phyloP scores from a whole-genome alignment of 2,888 invertebrate genomes.

The Pterobdella sp. region DNA sequence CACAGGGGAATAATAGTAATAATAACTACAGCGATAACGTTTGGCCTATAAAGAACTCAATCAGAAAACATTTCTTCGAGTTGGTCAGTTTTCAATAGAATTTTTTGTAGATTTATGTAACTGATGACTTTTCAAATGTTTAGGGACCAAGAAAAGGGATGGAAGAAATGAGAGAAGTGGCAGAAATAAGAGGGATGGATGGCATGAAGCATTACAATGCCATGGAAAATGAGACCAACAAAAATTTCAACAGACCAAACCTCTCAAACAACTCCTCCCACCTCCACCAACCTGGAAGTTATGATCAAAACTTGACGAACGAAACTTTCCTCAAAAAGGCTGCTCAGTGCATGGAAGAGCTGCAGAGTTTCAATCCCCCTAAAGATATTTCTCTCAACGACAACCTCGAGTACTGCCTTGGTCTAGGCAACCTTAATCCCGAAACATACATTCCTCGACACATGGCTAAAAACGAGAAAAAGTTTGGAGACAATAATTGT shows the following conservation, averaged over 20 bases:
- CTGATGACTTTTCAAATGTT: too few species aligned
- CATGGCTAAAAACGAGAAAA: neutral
- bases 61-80: too few species aligned
- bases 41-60: too few species aligned
- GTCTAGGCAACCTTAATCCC: neutral
- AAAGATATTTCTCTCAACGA: neutral
- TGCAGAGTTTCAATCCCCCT: neutral
- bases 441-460: constrained; percentile 2
- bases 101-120: too few species aligned
- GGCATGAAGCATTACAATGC: neutral
- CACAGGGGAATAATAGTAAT: too few species aligned
- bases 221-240: neutral
- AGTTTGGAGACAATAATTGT: neutral
- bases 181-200: too few species aligned
- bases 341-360: neutral
- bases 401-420: neutral
- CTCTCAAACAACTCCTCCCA: neutral
- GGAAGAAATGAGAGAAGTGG: too few species aligned
- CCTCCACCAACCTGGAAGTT: neutral
- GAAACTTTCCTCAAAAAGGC: neutral
- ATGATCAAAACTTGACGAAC: neutral
- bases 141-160: too few species aligned
- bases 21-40: too few species aligned
- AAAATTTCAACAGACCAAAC: neutral
- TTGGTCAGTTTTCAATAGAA: too few species aligned